phyloP scores from a whole-genome alignment of 2,797 vertebrate species.

The Acomys russatus region DNA sequence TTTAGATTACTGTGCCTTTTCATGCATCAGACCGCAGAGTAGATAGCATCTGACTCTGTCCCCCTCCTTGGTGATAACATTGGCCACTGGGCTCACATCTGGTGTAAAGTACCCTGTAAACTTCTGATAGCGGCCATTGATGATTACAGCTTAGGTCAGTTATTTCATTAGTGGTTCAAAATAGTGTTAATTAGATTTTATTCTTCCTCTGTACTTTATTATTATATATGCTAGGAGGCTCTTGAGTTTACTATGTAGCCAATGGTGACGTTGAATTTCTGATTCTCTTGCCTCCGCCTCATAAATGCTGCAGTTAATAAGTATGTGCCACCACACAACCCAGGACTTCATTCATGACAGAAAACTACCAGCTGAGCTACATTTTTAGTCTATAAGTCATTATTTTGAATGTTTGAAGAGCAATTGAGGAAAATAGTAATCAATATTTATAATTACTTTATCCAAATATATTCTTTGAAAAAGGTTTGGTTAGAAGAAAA shows the following conservation, averaged over 20 bases:
- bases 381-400: neutral
- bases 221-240: neutral
- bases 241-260: neutral
- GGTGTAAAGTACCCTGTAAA: conserved; percentile 34
- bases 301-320: neutral
- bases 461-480: conserved; percentile 3
- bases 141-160: conserved; percentile 18
- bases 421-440: neutral
- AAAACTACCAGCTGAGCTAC: neutral
- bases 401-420: conserved; percentile 3
- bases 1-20: conserved; percentile 28
- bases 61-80: neutral
- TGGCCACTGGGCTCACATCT: neutral
- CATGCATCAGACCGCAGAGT: neutral
- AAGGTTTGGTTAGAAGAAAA: conserved; percentile 50
- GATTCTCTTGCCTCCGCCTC: neutral
- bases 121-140: neutral
- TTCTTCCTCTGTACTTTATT: neutral
- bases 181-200: conserved; percentile 23
- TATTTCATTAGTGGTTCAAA: neutral
- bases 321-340: neutral
- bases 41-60: neutral
- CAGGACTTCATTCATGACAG: neutral
- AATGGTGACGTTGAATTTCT: neutral
- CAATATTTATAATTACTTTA: conserved; percentile 26